phyloP scores from a whole-genome alignment of 2,888 invertebrate genomes.

The Malacosoma neustria region DNA sequence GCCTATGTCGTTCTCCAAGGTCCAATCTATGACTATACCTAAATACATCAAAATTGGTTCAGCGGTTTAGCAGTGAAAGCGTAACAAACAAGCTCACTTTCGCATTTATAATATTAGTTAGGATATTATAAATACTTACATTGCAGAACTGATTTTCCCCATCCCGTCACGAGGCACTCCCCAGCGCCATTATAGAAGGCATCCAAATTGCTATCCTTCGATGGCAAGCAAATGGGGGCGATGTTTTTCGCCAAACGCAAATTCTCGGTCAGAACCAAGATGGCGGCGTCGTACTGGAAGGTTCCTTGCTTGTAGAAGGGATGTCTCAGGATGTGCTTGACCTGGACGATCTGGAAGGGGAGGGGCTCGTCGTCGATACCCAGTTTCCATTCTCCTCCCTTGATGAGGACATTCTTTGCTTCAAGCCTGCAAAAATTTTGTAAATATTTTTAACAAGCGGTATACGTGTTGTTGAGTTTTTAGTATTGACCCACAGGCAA shows the following conservation, averaged over 20 bases:
- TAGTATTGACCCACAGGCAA: too few species aligned
- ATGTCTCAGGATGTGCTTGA: slow-evolving; percentile 80
- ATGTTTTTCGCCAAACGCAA: slow-evolving; percentile 80
- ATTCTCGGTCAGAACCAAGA: slow-evolving; percentile 79
- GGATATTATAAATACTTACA: slow-evolving; percentile 63
- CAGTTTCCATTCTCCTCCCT: slow-evolving; percentile 89
- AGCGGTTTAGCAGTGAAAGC: too few species aligned
- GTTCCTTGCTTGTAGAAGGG: slow-evolving; percentile 78
- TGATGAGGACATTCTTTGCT: slow-evolving; percentile 81
- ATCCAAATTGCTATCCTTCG: slow-evolving; percentile 57
- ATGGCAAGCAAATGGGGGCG: slow-evolving; percentile 81
- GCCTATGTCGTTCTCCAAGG: too few species aligned
- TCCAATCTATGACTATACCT: too few species aligned
- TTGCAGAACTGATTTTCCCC: slow-evolving; percentile 87
- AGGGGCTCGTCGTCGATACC: slow-evolving; percentile 87
- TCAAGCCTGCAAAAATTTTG: slow-evolving; percentile 71
- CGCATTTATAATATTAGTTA: background rate
- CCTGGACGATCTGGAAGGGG: slow-evolving; percentile 85
- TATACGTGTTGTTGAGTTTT: too few species aligned
- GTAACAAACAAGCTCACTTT: too few species aligned
- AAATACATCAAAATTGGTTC: too few species aligned
- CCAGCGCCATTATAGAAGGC: slow-evolving; percentile 74
- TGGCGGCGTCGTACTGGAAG: slow-evolving; percentile 80
- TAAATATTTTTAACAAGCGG: too few species aligned
- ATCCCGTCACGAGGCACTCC: slow-evolving; percentile 86